Evolutionary conservation across 2,888 invertebrate genomes (phyloP), one percentile per base, ranked within the genome.

Genomic region (Patella pellucida): DNA sequence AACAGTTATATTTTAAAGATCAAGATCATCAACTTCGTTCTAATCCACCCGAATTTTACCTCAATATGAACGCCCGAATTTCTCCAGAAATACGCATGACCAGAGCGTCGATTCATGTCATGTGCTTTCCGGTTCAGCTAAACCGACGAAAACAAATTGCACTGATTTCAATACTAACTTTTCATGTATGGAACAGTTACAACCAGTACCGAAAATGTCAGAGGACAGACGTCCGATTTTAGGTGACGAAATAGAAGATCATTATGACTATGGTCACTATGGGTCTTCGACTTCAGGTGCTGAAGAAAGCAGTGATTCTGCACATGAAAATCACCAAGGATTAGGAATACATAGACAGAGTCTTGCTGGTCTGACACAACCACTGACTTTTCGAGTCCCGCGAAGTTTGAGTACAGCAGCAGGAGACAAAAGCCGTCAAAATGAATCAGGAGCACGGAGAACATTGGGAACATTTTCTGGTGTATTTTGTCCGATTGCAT

Each of bases 401-500:
- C 78, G 82, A 27, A 77, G 78, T 51, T 72, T 84, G 72, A 82
- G 82, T 62, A 72, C 71, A 41, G 76, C 78, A 12, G 71, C 71
- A 3, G 31, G 69, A 23, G 71, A 78, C 27, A 50, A 41, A 15
- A 50, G 15, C 12, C 72, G 68, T 14, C 62, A 50, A 12, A 16
- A 52, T 41, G 52, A 71, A 16, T 27, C 62, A 51, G 50, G 41
- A 56, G 41, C 19, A 12, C 74, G 84, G 52, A 79, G 88, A 69
- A 86, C 86, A 7, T 79, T 99, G 81, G 96, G 97, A 16, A 97
- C 97, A 0, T 97, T 99, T 91, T 95, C 97, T 7, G 99, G 99
- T 0, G 99, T 99, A 2, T 99, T 99, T 92, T 96, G 97, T 84
- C 99, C 99, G 0, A 99, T 99, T 7, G 96, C 98, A 2, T 92